Conservation (phyloP, 2,113 vertebrate genomes). For the Perccottus glenii region DNA sequence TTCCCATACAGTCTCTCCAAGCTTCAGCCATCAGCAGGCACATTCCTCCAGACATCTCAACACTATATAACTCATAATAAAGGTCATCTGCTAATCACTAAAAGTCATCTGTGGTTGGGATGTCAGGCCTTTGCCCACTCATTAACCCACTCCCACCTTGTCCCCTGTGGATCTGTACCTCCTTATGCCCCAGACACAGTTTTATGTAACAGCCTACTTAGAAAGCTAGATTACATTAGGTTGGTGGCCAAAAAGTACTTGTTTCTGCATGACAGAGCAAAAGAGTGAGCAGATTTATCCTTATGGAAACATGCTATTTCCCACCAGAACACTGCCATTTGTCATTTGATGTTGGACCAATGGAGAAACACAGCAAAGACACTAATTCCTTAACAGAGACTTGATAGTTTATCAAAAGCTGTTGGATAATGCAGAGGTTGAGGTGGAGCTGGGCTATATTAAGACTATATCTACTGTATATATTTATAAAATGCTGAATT, state of each 20-base stretch:
- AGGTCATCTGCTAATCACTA: conserved; percentile 34
- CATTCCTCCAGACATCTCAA: conserved; percentile 38
- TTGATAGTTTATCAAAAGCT: conserved; percentile 3
- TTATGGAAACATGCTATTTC: conserved; percentile 41
- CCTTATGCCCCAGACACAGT: conserved; percentile 48
- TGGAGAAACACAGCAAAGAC: neutral
- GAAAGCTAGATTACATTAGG: conserved; percentile 56
- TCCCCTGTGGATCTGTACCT: conserved; percentile 30
- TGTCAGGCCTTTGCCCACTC: conserved; percentile 42
- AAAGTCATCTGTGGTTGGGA: conserved; percentile 27
- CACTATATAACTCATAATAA: conserved; percentile 18
- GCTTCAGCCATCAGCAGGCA: conserved; percentile 25
- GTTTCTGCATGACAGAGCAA: conserved; percentile 84
- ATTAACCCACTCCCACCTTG: conserved; percentile 43
- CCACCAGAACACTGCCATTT: conserved; percentile 19
- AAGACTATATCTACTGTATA: neutral
- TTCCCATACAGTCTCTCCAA: conserved; percentile 39
- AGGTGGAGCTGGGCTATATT: conserved; percentile 20
- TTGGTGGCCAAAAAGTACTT: conserved; percentile 46
- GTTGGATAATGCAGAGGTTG: conserved; percentile 1
- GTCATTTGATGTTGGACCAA: neutral
- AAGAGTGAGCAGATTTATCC: conserved; percentile 33
- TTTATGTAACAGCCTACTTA: conserved; percentile 63
- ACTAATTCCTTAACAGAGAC: neutral
- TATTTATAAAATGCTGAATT: no score